Evolutionary conservation across 2,888 invertebrate species (phyloP).

Genomic region (Cepaea hortensis): DNA sequence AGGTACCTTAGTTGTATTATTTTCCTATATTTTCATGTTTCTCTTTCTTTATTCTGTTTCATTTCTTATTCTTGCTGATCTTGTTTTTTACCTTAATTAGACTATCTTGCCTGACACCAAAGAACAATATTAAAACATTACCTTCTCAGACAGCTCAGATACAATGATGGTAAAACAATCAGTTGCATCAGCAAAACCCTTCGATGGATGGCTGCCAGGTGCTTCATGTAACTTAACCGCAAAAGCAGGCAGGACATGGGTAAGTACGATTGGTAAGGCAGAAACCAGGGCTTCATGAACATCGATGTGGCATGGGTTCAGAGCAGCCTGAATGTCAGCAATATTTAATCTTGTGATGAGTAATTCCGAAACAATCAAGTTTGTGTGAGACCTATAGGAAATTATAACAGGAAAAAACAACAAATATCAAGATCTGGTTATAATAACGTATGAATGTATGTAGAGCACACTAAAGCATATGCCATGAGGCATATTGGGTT

Average conservation of each 20-base stretch:
- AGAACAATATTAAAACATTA: conserved; percentile 38
- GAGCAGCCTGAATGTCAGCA: conserved; percentile 55
- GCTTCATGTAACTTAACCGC: conserved; percentile 57
- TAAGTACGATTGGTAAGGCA: conserved; percentile 64
- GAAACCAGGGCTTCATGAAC: conserved; percentile 55
- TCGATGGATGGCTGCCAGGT: conserved; percentile 57
- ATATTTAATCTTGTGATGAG: conserved; percentile 58
- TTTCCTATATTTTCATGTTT: too few relatives aligned
- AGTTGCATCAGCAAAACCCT: conserved; percentile 2
- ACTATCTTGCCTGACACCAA: too few relatives aligned
- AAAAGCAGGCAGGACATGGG: conserved; percentile 72
- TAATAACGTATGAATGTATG: too few relatives aligned
- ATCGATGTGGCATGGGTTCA: conserved; percentile 49
- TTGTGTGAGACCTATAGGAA: conserved; percentile 57
- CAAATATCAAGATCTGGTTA: neutral
- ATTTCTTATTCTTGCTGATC: too few relatives aligned
- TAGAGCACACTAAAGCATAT: too few relatives aligned
- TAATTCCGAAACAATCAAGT: conserved; percentile 63
- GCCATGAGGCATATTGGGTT: too few relatives aligned
- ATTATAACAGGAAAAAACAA: neutral
- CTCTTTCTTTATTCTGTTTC: too few relatives aligned
- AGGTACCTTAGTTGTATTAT: too few relatives aligned
- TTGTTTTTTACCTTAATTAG: too few relatives aligned
- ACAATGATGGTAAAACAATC: conserved; percentile 64
- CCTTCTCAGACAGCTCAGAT: conserved; percentile 60